These are phyloP conservation scores for Sogatella furcifera DNA, from an alignment of 1,140 invertebrate species.

Conservation along the genomic window DNA sequence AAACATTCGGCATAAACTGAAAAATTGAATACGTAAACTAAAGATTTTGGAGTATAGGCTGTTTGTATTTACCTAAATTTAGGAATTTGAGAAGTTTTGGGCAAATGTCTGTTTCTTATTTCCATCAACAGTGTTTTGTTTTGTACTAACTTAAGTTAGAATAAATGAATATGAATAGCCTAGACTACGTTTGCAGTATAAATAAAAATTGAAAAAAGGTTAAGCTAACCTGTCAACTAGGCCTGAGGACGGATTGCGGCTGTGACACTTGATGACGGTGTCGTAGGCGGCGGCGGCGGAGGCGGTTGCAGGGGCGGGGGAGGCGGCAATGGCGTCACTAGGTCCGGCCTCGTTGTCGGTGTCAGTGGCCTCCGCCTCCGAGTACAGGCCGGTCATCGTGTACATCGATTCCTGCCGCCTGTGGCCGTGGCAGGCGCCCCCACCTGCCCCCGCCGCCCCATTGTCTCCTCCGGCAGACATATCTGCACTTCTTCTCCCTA, in stretches of 20 bases:
- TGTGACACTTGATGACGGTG: constrained; percentile 58
- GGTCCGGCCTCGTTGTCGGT: constrained; percentile 17
- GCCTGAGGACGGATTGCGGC: constrained; percentile 55
- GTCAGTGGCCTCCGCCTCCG: constrained; percentile 31
- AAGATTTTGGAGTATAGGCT: too few species aligned
- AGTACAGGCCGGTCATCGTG: constrained; percentile 74
- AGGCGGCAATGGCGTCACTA: constrained; percentile 27
- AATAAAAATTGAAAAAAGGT: too few species aligned
- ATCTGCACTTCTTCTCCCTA: background rate
- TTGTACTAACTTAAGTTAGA: too few species aligned
- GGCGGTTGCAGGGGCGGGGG: constrained; percentile 20
- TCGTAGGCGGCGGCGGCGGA: constrained; percentile 34
- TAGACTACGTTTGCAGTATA: too few species aligned
- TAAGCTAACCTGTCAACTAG: constrained; percentile 48
- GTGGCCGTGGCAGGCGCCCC: constrained; percentile 33
- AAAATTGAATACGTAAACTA: too few species aligned
- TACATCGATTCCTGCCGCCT: constrained; percentile 76
- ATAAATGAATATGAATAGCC: too few species aligned
- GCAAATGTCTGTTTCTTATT: too few species aligned
- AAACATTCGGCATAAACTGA: too few species aligned
- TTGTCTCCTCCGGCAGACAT: background rate
- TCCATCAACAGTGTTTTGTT: too few species aligned
- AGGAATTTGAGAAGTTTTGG: too few species aligned
- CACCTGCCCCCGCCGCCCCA: constrained; percentile 21
- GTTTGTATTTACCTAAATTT: too few species aligned